Evolutionary conservation across 2,888 invertebrate genomes (phyloP).

Genomic region (Agonopterix heracliana): DNA sequence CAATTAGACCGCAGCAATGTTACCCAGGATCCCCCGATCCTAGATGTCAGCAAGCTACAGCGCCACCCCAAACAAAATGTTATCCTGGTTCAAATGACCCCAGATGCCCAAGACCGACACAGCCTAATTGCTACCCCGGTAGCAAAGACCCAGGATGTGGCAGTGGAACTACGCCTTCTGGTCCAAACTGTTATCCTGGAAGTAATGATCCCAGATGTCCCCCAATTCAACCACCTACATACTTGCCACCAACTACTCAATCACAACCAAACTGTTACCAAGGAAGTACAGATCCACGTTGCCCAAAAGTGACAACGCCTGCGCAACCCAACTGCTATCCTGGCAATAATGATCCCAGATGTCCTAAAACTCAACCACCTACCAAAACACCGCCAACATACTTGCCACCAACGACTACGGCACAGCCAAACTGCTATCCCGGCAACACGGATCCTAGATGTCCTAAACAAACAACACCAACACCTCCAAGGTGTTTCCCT

Average conservation of each 20-base stretch:
- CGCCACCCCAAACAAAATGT: conserved; percentile 27
- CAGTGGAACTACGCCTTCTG: conserved; percentile 8
- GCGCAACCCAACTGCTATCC: conserved; percentile 26
- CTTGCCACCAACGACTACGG: too few relatives aligned
- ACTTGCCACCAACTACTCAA: conserved; percentile 17
- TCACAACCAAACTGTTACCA: conserved; percentile 23
- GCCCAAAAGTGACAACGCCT: conserved; percentile 27
- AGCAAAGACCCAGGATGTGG: conserved; percentile 37
- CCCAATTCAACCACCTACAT: neutral
- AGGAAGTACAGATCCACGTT: conserved; percentile 25
- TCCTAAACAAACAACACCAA: conserved; percentile 26
- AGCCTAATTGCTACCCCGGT: conserved; percentile 38
- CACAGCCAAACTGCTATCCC: conserved; percentile 24
- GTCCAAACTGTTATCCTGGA: conserved; percentile 20
- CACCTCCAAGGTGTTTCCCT: conserved; percentile 30
- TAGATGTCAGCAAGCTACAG: conserved; percentile 31
- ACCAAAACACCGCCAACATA: conserved; percentile 10
- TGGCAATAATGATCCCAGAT: conserved; percentile 17
- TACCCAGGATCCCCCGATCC: conserved; percentile 35
- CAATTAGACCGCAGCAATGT: conserved; percentile 36
- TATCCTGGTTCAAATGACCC: conserved; percentile 28
- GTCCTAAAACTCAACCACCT: conserved; percentile 13
- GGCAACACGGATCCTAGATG: conserved; percentile 32
- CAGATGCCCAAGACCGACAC: conserved; percentile 34
- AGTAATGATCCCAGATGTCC: conserved; percentile 42